Conservation (phyloP, 2,797 vertebrate genomes). For the Pseudocheirus occidentalis region DNA sequence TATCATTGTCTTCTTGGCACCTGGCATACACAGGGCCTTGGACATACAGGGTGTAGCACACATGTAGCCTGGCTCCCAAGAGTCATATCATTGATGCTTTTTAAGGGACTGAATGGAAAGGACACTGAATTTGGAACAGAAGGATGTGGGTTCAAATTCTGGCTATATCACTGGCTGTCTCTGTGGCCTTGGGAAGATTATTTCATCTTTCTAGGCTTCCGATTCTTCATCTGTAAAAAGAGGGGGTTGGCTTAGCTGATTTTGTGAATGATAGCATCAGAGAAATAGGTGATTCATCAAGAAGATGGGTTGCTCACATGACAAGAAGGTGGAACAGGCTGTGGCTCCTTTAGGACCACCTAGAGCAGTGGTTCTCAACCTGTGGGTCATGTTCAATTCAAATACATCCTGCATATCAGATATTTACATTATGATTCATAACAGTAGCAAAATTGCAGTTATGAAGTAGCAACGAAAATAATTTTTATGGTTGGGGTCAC, state of each 20-base stretch:
- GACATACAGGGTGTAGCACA: too few relatives aligned
- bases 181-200: not conserved
- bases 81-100: not conserved
- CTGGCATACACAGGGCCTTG: not conserved
- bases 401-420: too few relatives aligned
- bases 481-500: too few relatives aligned
- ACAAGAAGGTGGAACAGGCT: not conserved
- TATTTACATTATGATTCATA: too few relatives aligned
- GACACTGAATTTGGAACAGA: not conserved
- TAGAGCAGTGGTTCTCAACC: too few relatives aligned
- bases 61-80: not conserved
- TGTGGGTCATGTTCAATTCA: too few relatives aligned
- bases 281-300: not conserved
- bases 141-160: not conserved
- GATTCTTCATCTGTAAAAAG: not conserved
- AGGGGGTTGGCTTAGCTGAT: not conserved
- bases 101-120: not conserved
- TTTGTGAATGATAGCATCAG: not conserved
- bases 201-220: not conserved
- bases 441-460: too few relatives aligned
- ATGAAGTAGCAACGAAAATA: too few relatives aligned
- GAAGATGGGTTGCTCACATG: not conserved
- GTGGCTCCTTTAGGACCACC: too few relatives aligned
- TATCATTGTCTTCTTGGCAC: not conserved
- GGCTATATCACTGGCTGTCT: not conserved